Evolutionary conservation across 2,888 invertebrate genomes (phyloP).

Genomic region (Cylloceria caligata): DNA sequence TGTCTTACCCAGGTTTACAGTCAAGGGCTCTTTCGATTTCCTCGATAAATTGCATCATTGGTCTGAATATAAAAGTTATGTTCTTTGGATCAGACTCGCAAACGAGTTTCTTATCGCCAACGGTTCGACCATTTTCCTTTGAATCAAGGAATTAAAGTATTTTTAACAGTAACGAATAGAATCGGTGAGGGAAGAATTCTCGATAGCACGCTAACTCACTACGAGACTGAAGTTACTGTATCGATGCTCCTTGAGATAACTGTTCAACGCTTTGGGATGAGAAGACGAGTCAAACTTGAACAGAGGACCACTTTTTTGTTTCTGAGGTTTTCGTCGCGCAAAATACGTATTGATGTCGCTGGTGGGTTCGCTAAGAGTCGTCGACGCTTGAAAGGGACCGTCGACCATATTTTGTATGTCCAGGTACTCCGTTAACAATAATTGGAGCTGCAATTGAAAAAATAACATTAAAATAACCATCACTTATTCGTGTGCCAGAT

Average conservation of each 20-base stretch:
- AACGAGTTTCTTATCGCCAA: conserved; percentile 87
- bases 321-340: conserved; percentile 85
- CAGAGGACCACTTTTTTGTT: conserved; percentile 75
- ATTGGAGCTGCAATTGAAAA: conserved; percentile 89
- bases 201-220: conserved; percentile 68
- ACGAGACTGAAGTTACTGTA: conserved; percentile 83
- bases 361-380: conserved; percentile 83
- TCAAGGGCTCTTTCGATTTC: conserved; percentile 91
- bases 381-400: conserved; percentile 86
- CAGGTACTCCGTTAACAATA: conserved; percentile 93
- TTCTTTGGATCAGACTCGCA: conserved; percentile 91
- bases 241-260: conserved; percentile 82
- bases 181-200: conserved; percentile 5
- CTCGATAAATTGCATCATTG: conserved; percentile 92
- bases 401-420: conserved; percentile 93
- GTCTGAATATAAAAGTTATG: conserved; percentile 92
- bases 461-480: too few relatives aligned
- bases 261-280: conserved; percentile 85
- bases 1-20: conserved; percentile 86
- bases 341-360: conserved; percentile 87
- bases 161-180: conserved; percentile 12
- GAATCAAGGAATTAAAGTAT: conserved; percentile 6
- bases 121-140: conserved; percentile 74
- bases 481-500: conserved; percentile 23
- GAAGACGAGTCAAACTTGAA: conserved; percentile 84